A percentile compares a stretch with the other conserved stretches of the same genome.
Evolutionary conservation across 1,140 invertebrate genomes (phyloP).

Genomic region (Carposina sasakii): DNA sequence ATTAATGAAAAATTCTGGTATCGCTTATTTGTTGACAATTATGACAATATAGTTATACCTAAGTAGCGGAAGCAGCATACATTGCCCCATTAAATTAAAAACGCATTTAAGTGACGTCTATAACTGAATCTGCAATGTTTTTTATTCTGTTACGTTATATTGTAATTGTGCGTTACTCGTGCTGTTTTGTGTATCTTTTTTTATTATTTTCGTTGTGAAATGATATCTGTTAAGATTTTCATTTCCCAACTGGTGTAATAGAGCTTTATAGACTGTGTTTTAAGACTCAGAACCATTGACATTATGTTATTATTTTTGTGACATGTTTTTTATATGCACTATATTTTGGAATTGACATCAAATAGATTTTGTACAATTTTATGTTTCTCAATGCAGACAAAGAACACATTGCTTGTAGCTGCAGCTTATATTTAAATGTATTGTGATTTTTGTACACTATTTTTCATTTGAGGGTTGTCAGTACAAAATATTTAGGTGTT

Average conservation of each 20-base stretch:
- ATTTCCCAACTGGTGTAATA: constrained; percentile 50
- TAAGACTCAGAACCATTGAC: constrained; percentile 66
- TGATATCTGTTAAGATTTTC: constrained; percentile 37
- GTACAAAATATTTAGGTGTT: constrained; percentile 14
- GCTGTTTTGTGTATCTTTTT: constrained; percentile 60
- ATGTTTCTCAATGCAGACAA: constrained; percentile 35
- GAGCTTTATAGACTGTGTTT: constrained; percentile 63
- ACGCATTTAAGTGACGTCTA: too few species aligned
- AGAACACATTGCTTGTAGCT: constrained; percentile 60
- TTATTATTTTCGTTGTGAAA: constrained; percentile 43
- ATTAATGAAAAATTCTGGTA: too few species aligned
- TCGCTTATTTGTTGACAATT: too few species aligned
- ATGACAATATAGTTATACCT: too few species aligned
- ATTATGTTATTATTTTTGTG: constrained; percentile 43
- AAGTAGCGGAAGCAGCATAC: too few species aligned
- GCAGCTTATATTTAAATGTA: constrained; percentile 43
- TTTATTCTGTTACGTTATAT: constrained; percentile 38
- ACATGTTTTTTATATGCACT: constrained; percentile 54
- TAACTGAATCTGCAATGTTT: constrained; percentile 56
- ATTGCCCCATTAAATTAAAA: too few species aligned
- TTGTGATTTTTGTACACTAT: too few species aligned
- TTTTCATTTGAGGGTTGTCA: constrained; percentile 4
- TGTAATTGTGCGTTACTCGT: constrained; percentile 54
- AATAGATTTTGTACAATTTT: constrained; percentile 39
- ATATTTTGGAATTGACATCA: constrained; percentile 31